Conservation (phyloP, 2,888 invertebrate genomes). For the Hermodice carunculata region DNA sequence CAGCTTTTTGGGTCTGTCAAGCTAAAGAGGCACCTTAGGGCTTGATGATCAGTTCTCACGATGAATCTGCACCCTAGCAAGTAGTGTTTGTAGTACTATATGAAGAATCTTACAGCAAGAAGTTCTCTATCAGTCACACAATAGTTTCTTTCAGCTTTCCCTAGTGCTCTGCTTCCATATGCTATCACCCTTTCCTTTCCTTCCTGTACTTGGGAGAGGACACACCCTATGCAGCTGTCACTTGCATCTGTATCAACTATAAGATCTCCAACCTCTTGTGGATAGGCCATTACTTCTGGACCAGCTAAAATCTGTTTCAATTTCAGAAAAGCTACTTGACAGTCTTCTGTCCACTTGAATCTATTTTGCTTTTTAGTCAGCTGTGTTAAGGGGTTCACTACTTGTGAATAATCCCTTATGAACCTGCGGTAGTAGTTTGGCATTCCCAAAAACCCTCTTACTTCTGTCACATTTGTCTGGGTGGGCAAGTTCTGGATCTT, state of each 20-base stretch:
- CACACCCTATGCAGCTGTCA: constrained; percentile 24
- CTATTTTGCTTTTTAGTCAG: constrained; percentile 9
- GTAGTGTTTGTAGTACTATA: constrained; percentile 42
- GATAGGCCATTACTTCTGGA: too few relatives aligned
- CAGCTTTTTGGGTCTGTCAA: constrained; percentile 27
- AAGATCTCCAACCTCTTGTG: too few relatives aligned
- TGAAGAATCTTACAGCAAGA: constrained; percentile 29
- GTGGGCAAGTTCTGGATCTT: neutral
- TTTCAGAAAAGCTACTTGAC: constrained; percentile 12
- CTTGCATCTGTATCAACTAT: too few relatives aligned
- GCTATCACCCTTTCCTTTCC: constrained; percentile 24
- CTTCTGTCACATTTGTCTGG: neutral
- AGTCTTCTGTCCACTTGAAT: constrained; percentile 26
- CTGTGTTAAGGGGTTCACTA: neutral
- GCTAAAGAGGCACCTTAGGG: constrained; percentile 33
- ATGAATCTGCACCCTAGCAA: constrained; percentile 36
- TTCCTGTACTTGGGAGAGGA: constrained; percentile 29
- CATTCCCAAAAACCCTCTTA: neutral
- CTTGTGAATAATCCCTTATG: too few relatives aligned
- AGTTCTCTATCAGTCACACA: constrained; percentile 29
- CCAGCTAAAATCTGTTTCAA: constrained; percentile 12
- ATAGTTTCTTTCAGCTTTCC: constrained; percentile 28
- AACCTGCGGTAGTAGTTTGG: too few relatives aligned
- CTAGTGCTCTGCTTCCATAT: too few relatives aligned
- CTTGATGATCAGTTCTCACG: constrained; percentile 45